phyloP scores from a whole-genome alignment of 1,140 invertebrate species.

The Tetranychus cinnabarinus region DNA sequence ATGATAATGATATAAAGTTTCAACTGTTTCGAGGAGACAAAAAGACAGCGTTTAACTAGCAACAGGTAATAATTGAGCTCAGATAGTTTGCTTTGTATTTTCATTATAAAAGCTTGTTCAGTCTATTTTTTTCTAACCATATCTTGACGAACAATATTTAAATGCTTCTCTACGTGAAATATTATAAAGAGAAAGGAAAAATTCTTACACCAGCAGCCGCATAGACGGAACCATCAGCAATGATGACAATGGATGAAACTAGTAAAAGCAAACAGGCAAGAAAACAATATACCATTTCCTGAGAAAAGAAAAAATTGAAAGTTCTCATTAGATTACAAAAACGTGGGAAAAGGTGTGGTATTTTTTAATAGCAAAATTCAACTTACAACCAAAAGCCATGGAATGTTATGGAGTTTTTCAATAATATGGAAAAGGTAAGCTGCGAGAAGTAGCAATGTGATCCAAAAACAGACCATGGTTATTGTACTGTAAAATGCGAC shows the following conservation, averaged over 20 bases:
- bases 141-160: no score
- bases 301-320: constrained; percentile 9
- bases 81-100: no score
- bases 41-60: no score
- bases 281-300: constrained; percentile 46
- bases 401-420: constrained; percentile 56
- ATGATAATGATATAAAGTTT: not conserved
- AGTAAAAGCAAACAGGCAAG: constrained; percentile 44
- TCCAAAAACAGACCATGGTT: constrained; percentile 59
- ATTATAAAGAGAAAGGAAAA: not conserved
- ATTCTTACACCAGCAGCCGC: constrained; percentile 4
- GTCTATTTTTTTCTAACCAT: no score
- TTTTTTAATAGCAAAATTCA: not conserved
- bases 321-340: not conserved
- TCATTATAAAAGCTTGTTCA: no score
- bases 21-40: not conserved
- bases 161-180: no score
- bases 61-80: no score
- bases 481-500: constrained; percentile 54
- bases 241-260: constrained; percentile 1
- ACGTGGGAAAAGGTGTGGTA: not conserved
- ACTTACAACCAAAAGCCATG: constrained; percentile 61
- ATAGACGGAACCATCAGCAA: constrained; percentile 1
- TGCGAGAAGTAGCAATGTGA: constrained; percentile 47
- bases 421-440: constrained; percentile 64